Conservation (phyloP, 2,888 invertebrate species). For the Melanophora roralis region DNA sequence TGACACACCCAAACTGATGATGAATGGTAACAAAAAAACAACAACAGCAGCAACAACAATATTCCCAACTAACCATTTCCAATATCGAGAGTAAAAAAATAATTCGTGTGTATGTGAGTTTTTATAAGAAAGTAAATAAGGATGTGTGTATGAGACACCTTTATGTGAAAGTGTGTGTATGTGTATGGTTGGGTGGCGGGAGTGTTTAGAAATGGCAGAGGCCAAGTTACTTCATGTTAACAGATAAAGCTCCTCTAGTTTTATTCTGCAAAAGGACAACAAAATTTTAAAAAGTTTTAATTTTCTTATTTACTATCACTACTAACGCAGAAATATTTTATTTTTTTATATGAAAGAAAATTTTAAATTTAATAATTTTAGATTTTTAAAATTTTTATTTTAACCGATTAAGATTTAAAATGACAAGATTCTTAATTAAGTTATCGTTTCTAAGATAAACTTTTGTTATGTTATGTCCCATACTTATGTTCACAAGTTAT, state of each 20-base stretch:
- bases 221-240: conserved; percentile 16
- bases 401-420: no score
- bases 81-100: not conserved
- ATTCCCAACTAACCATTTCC: not conserved
- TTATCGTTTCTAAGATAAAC: no score
- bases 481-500: no score
- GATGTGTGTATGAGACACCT: no score
- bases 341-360: no score
- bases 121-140: not conserved
- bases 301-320: not conserved
- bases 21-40: conserved; percentile 10
- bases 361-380: no score
- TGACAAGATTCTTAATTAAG: no score
- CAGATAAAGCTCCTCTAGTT: conserved; percentile 15
- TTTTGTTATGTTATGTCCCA: no score
- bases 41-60: not conserved
- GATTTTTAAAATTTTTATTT: no score
- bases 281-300: not conserved
- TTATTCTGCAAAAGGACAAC: conserved; percentile 4
- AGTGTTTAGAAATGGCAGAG: no score
- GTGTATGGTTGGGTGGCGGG: not conserved
- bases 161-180: no score
- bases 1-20: conserved; percentile 50
- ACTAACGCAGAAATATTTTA: no score
- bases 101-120: not conserved